Percentiles rank a stretch among this genome's conserved stretches.
Evolutionary conservation across 1,140 invertebrate genomes (phyloP).

Genomic region (Aricia agestis): DNA sequence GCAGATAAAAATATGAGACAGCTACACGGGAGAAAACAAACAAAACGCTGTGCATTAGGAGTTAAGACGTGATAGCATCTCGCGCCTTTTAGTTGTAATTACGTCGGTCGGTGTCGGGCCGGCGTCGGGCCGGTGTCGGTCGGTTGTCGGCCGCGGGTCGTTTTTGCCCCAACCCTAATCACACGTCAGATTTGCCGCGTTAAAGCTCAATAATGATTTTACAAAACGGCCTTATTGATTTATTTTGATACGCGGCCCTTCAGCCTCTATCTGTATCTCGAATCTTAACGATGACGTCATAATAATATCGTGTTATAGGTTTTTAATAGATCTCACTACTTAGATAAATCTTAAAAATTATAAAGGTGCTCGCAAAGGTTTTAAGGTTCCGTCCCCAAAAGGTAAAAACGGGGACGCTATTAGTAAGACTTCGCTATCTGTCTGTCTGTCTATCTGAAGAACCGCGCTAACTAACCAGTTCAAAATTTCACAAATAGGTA

Average conservation of each 20-base stretch:
- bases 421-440: too few species aligned
- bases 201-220: conserved; percentile 59
- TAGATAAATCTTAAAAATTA: too few species aligned
- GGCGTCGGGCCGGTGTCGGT: conserved; percentile 34
- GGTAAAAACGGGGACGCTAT: too few species aligned
- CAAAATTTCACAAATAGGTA: too few species aligned
- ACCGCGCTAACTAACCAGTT: too few species aligned
- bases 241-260: conserved; percentile 22
- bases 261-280: background rate
- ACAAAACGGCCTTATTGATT: conserved; percentile 31
- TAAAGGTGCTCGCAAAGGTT: too few species aligned
- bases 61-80: conserved; percentile 68
- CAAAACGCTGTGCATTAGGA: conserved; percentile 71
- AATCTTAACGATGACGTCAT: background rate
- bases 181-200: conserved; percentile 69
- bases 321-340: too few species aligned
- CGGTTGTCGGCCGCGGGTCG: conserved; percentile 38
- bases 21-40: conserved; percentile 57
- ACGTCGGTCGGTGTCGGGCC: conserved; percentile 25
- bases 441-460: too few species aligned
- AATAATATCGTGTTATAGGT: background rate
- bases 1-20: conserved; percentile 45
- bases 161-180: conserved; percentile 68
- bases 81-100: conserved; percentile 69
- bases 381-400: too few species aligned